Percentiles rank a stretch among this genome's conserved stretches.
phyloP scores from a whole-genome alignment of 2,797 vertebrate genomes.

The Sylvia borin region DNA sequence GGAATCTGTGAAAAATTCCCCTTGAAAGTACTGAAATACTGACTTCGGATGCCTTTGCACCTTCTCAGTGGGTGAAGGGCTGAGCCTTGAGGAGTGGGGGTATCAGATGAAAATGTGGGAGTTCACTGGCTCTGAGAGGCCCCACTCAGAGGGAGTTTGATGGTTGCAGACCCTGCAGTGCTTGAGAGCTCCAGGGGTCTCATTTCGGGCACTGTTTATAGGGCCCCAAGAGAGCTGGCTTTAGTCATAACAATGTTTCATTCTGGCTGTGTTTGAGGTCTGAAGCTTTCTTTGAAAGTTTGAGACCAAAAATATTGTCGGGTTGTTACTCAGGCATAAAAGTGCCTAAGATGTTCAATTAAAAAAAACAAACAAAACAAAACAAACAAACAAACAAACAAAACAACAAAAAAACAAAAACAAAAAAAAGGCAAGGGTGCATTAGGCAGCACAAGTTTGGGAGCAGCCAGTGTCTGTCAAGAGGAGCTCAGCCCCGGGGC shows the following conservation, averaged over 20 bases:
- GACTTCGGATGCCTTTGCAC: neutral
- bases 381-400: too few species aligned
- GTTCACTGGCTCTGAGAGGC: neutral
- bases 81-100: neutral
- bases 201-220: neutral
- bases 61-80: neutral
- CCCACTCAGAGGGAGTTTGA: neutral
- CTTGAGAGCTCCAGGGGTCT: neutral
- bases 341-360: neutral
- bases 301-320: neutral
- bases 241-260: neutral
- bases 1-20: neutral
- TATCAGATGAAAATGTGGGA: neutral
- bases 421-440: neutral
- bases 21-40: neutral
- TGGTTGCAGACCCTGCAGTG: neutral
- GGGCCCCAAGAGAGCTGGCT: neutral
- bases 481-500: neutral
- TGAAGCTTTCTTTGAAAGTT: neutral
- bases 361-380: neutral
- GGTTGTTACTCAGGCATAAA: neutral
- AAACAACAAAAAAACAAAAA: too few species aligned
- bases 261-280: fast-evolving
- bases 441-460: neutral
- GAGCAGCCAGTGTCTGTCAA: neutral